Evolutionary conservation across 2,797 vertebrate species (phyloP), one percentile per base, ranked within the genome.

Genomic region (Macropus fuliginosus): DNA sequence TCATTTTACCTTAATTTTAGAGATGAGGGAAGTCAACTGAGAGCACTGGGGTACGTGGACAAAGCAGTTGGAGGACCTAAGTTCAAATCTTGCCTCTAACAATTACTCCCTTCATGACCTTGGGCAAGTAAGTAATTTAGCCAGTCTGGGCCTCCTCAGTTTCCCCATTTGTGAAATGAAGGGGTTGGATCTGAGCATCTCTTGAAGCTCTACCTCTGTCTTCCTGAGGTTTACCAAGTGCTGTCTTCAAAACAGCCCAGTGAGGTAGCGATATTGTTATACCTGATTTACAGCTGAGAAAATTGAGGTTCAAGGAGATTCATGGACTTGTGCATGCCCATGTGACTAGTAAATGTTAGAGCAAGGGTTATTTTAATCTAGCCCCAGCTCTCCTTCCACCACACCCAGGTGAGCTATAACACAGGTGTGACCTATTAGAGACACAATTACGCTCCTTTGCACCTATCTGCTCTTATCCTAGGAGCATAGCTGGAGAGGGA

Each of bases 121-220:
- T 62, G 18, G 54, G 55, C n/a, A 56, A 27, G 55, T 56, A 56
- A 27, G 55, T 56, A 1, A 28, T 18, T 92, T 92, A 28, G 29
- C 27, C 13, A 54, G 14, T 90, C 55, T 66, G 54, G 89, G 31
- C 52, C 40, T 54, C 34, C 29, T 56, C 0, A 0, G 18, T 81
- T 94, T 94, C 59, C 55, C 56, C 95, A 46, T 56, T 29, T 59
- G n/a, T 56, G 91, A 91, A 91, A n/a, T 54, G 46, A 54, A n/a
- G 10, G 29, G 29, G 31, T 91, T 90, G 52, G 54, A 34, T 12
- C 11, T 54, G 6, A 52, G 89, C 54, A 54, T 90, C 46, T 0
- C 46, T 34, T 54, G 3, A 16, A 74, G 16, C 6, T 74, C 31
- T n/a, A n/a, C 4, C 16, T n/a, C 13, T 34, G 13, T 34, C 8